Evolutionary conservation across 2,797 vertebrate genomes (phyloP).

Genomic region (Sorex maritimensis): DNA sequence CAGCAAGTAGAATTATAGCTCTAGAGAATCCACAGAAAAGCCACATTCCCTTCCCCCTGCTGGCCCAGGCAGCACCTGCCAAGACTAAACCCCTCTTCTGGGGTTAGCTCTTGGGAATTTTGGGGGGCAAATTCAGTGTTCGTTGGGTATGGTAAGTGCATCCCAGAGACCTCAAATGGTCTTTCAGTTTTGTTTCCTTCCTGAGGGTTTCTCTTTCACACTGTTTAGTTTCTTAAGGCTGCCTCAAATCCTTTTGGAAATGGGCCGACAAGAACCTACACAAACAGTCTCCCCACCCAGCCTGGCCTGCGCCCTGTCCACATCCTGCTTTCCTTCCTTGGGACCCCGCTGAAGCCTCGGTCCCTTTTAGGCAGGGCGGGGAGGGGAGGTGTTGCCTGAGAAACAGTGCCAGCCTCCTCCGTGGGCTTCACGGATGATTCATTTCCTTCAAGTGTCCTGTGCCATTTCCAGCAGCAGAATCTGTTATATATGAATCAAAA

Average conservation of each 20-base stretch:
- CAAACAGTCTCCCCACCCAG: constrained; percentile 15
- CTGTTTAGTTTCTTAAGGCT: constrained; percentile 5
- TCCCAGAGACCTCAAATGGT: background rate
- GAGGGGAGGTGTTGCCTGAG: background rate
- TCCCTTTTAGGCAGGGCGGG: background rate
- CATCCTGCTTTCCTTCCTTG: constrained; percentile 31
- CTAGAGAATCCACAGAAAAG: background rate
- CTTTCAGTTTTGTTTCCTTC: background rate
- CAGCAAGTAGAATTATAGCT: background rate
- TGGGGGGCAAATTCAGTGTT: background rate
- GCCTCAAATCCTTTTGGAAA: constrained; percentile 45
- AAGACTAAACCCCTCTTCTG: background rate
- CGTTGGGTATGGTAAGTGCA: background rate
- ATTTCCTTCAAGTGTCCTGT: constrained; percentile 66
- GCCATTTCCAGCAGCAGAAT: constrained; percentile 59
- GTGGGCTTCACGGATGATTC: constrained; percentile 61
- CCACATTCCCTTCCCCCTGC: too few relatives aligned
- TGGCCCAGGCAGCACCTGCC: background rate
- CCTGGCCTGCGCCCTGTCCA: constrained; percentile 37
- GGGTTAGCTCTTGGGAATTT: background rate
- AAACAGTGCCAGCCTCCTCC: constrained; percentile 13
- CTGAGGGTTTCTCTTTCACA: background rate
- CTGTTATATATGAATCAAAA: constrained; percentile 46
- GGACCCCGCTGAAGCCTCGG: background rate
- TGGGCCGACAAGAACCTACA: background rate